Conservation (phyloP, 23 tunicate genomes). For the Ascidia mentula region DNA sequence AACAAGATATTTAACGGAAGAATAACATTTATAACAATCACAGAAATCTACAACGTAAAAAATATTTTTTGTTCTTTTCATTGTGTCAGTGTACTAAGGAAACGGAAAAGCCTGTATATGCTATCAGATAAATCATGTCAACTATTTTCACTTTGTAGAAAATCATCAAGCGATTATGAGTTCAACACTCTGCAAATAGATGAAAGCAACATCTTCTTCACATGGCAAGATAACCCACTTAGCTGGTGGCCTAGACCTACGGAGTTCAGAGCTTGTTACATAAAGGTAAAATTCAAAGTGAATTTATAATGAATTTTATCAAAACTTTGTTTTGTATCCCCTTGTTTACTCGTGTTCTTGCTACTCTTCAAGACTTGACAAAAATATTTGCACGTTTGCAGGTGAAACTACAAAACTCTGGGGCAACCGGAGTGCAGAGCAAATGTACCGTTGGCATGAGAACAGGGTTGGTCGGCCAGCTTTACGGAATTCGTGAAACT, state of each 20-base stretch:
- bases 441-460: conserved; percentile 30
- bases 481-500: conserved; percentile 73
- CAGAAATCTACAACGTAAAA: no score
- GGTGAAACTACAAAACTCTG: conserved; percentile 28
- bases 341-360: not conserved
- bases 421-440: conserved; percentile 10
- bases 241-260: conserved; percentile 76
- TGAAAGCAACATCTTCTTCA: conserved; percentile 73
- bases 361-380: not conserved
- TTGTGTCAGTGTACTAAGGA: no score
- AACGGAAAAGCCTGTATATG: no score
- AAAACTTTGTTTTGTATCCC: not conserved
- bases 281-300: conserved; percentile 28
- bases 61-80: no score
- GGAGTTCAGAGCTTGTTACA: conserved; percentile 46
- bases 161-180: conserved; percentile 22
- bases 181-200: conserved; percentile 64
- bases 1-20: no score
- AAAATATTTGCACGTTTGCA: not conserved
- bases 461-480: conserved; percentile 13
- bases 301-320: not conserved
- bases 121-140: no score
- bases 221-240: conserved; percentile 59
- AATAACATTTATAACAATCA: no score
- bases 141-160: conserved; percentile 14